Evolutionary conservation across 2,113 vertebrate species (phyloP).

Genomic region (Lasiurus borealis): DNA sequence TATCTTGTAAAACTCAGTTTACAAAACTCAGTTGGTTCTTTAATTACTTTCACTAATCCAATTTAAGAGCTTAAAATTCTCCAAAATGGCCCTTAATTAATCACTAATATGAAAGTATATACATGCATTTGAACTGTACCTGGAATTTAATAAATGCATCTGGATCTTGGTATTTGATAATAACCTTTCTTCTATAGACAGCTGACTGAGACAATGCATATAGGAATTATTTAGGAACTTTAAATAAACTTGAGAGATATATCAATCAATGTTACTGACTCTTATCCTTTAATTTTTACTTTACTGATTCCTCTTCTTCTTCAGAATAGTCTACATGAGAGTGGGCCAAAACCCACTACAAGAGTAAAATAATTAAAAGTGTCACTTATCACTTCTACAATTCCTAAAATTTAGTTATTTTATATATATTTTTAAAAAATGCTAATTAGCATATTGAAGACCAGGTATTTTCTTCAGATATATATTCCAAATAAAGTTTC

Average conservation of each 20-base stretch:
- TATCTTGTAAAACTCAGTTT: slow-evolving; percentile 71
- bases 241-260: neutral
- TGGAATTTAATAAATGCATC: slow-evolving; percentile 77
- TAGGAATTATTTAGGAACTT: slow-evolving; percentile 52
- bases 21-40: slow-evolving; percentile 67
- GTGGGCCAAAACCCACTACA: neutral
- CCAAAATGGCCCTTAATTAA: slow-evolving; percentile 82
- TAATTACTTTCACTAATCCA: slow-evolving; percentile 76
- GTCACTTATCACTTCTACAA: neutral
- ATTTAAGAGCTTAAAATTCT: slow-evolving; percentile 81
- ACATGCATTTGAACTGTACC: slow-evolving; percentile 40
- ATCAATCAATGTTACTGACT: neutral
- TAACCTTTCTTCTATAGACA: slow-evolving; percentile 47
- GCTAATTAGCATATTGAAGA: neutral
- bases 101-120: slow-evolving; percentile 69
- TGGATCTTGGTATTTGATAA: slow-evolving; percentile 65
- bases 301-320: slow-evolving; percentile 23
- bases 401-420: neutral
- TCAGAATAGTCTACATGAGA: neutral
- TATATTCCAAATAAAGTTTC: neutral
- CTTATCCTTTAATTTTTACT: neutral
- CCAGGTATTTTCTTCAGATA: neutral
- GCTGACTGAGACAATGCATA: slow-evolving; percentile 33
- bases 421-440: neutral
- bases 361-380: neutral